Evolutionary conservation across 2,888 invertebrate species (phyloP).

Genomic region (Apotomis turbidana): DNA sequence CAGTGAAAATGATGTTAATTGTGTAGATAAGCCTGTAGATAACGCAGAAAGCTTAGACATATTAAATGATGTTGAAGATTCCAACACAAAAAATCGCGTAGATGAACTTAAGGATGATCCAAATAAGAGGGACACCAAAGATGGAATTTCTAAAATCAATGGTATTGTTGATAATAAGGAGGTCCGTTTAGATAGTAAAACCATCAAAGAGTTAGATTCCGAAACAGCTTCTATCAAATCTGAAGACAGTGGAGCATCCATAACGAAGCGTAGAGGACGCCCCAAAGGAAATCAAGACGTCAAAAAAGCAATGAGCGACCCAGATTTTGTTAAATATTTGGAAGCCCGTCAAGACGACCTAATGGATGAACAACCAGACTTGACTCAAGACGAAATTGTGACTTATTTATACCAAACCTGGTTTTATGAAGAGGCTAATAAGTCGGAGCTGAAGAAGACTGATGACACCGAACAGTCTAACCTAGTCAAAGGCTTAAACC

Average conservation of each 20-base stretch:
- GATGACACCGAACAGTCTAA: slow-evolving; percentile 64
- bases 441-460: slow-evolving; percentile 61
- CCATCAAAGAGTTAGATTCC: slow-evolving; percentile 48
- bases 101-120: not conserved
- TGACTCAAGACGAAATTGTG: slow-evolving; percentile 70
- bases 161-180: slow-evolving; percentile 27
- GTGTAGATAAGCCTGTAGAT: not conserved
- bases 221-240: slow-evolving; percentile 54
- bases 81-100: not conserved
- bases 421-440: slow-evolving; percentile 70
- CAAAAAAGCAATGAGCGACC: slow-evolving; percentile 53
- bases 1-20: not conserved
- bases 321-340: slow-evolving; percentile 77
- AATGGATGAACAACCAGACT: slow-evolving; percentile 77
- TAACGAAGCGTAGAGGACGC: slow-evolving; percentile 52
- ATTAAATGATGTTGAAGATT: not conserved
- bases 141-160: slow-evolving; percentile 17
- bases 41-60: not conserved
- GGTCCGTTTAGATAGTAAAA: slow-evolving; percentile 13
- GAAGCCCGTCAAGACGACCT: slow-evolving; percentile 74
- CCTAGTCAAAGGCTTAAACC: slow-evolving; percentile 66
- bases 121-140: not conserved
- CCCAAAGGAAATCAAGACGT: slow-evolving; percentile 44
- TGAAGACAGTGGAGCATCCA: slow-evolving; percentile 58
- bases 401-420: slow-evolving; percentile 78